phyloP scores from a whole-genome alignment of 2,888 invertebrate genomes.

The Eumerus sabulonum region DNA sequence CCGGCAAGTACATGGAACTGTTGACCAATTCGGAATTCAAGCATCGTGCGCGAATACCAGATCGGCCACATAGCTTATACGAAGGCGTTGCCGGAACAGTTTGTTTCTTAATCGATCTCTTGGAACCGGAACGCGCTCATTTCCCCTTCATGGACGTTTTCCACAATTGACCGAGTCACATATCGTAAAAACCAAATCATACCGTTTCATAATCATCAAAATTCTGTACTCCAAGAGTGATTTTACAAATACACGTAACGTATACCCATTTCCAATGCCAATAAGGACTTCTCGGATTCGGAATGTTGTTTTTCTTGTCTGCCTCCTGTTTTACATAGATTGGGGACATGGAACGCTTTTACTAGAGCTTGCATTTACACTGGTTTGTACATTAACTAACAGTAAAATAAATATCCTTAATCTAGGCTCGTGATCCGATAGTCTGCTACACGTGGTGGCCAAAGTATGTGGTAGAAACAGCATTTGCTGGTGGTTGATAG shows the following conservation, averaged over 20 bases:
- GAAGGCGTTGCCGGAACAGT: conserved; percentile 93
- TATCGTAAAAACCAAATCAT: conserved; percentile 22
- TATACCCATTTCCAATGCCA: conserved; percentile 21
- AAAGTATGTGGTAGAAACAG: conserved; percentile 35
- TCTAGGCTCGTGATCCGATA: conserved; percentile 5
- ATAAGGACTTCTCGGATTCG: conserved; percentile 22
- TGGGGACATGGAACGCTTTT: not conserved
- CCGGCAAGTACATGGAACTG: conserved; percentile 88
- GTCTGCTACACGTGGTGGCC: conserved; percentile 51
- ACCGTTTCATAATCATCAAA: conserved; percentile 31
- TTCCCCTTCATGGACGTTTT: conserved; percentile 91
- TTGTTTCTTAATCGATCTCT: conserved; percentile 88
- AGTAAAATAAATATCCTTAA: conserved; percentile 60
- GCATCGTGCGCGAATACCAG: conserved; percentile 86
- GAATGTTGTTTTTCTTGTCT: conserved; percentile 16
- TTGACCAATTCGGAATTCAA: conserved; percentile 84
- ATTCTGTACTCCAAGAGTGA: conserved; percentile 48
- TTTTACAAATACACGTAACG: conserved; percentile 43
- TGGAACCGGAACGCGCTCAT: conserved; percentile 85
- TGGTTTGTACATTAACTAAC: conserved; percentile 55
- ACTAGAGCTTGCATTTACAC: conserved; percentile 34
- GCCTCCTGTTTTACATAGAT: not conserved
- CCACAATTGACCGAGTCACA: conserved; percentile 69
- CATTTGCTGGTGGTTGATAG: conserved; percentile 44
- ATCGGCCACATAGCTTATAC: conserved; percentile 88